Conservation (phyloP, 2,797 vertebrate species). For the Galaxias olidus region DNA sequence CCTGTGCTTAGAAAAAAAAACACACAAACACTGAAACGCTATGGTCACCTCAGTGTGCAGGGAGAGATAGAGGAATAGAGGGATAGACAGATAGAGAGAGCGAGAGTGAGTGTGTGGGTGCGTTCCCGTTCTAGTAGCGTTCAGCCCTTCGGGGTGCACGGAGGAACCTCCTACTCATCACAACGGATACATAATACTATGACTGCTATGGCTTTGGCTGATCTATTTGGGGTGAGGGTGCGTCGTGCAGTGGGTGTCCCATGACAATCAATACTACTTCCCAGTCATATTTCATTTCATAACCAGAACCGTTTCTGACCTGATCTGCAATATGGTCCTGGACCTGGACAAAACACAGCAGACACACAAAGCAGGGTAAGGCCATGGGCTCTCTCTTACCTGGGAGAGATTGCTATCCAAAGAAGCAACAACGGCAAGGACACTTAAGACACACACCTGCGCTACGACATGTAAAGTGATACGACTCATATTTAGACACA, state of each 20-base stretch:
- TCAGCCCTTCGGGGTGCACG: too few species aligned
- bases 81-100: too few species aligned
- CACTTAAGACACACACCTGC: neutral
- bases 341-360: constrained; percentile 74
- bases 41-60: constrained; percentile 43
- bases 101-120: too few species aligned
- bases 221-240: neutral
- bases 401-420: neutral
- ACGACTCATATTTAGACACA: neutral
- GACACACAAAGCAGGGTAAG: constrained; percentile 64
- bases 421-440: neutral
- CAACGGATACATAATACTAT: too few species aligned
- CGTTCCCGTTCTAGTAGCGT: too few species aligned
- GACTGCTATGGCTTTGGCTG: too few species aligned
- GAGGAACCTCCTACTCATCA: too few species aligned
- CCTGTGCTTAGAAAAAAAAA: constrained; percentile 49
- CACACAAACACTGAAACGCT: constrained; percentile 42
- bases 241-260: constrained; percentile 11
- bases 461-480: neutral
- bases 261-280: constrained; percentile 21
- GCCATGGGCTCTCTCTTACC: constrained; percentile 27
- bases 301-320: constrained; percentile 61
- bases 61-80: neutral
- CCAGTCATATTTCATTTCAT: constrained; percentile 23
- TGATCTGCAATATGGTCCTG: constrained; percentile 75